Conservation (phyloP, 2,113 vertebrate genomes). For the Phoenicopterus ruber region DNA sequence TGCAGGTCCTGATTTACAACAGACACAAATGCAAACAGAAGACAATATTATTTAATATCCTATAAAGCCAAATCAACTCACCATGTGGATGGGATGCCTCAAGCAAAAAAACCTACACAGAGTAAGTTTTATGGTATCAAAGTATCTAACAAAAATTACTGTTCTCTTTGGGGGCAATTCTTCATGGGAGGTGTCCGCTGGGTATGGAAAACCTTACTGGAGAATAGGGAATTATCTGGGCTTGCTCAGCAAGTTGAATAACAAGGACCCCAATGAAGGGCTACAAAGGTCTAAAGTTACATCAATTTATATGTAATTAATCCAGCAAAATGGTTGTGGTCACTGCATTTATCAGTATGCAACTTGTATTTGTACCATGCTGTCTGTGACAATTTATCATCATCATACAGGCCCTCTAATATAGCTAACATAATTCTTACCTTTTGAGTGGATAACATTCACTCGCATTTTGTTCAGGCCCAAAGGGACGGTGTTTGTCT, state of each 20-base stretch:
- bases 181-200: background rate
- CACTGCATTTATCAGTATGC: background rate
- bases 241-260: background rate
- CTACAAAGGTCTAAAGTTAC: background rate
- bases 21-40: background rate
- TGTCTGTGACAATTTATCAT: background rate
- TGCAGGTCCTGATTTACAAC: background rate
- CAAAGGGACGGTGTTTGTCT: background rate
- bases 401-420: background rate
- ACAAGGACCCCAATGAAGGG: background rate
- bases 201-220: background rate
- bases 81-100: background rate
- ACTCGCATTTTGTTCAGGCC: background rate
- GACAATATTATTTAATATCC: background rate
- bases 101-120: background rate
- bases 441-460: background rate
- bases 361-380: background rate
- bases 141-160: background rate
- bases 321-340: background rate
- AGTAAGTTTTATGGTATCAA: background rate
- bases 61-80: background rate
- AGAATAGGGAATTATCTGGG: background rate
- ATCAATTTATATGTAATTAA: background rate
- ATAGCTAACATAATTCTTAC: background rate
- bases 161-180: background rate